These are phyloP conservation scores for Passer domesticus DNA, from an alignment of 2,113 vertebrate species.

Conservation along the genomic window DNA sequence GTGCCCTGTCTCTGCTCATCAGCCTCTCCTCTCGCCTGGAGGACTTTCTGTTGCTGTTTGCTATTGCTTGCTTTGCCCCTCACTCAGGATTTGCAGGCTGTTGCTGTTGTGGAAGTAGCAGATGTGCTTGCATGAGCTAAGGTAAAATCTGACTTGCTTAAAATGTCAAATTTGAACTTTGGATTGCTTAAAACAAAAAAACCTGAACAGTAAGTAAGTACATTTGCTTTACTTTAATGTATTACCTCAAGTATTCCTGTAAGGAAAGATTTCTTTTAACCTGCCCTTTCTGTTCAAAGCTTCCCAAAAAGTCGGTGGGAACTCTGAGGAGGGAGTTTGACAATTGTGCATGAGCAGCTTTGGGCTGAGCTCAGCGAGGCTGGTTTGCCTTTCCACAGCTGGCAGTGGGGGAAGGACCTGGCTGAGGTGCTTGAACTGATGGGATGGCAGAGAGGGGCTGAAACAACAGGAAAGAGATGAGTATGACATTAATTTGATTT, in stretches of 20 bases:
- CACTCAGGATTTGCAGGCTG: background rate
- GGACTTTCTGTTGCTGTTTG: background rate
- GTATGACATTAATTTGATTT: background rate
- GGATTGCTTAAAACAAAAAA: background rate
- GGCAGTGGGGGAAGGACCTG: background rate
- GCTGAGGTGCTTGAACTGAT: background rate
- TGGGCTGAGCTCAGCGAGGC: background rate
- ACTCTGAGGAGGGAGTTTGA: background rate
- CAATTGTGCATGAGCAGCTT: background rate
- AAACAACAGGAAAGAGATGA: background rate
- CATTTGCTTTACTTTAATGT: background rate
- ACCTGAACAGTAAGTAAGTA: rapidly evolving
- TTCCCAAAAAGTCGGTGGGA: background rate
- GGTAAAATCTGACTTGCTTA: background rate
- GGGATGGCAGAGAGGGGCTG: background rate
- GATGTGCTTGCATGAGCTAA: background rate
- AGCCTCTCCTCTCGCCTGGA: background rate
- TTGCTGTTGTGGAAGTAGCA: background rate
- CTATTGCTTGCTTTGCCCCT: background rate
- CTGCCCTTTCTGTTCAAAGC: background rate
- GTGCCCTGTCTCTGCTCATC: background rate
- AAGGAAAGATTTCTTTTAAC: background rate
- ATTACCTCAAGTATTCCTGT: background rate
- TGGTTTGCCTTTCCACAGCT: background rate
- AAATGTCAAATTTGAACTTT: background rate